phyloP scores from a whole-genome alignment of 2,888 invertebrate species.

The Agrotis exclamationis region DNA sequence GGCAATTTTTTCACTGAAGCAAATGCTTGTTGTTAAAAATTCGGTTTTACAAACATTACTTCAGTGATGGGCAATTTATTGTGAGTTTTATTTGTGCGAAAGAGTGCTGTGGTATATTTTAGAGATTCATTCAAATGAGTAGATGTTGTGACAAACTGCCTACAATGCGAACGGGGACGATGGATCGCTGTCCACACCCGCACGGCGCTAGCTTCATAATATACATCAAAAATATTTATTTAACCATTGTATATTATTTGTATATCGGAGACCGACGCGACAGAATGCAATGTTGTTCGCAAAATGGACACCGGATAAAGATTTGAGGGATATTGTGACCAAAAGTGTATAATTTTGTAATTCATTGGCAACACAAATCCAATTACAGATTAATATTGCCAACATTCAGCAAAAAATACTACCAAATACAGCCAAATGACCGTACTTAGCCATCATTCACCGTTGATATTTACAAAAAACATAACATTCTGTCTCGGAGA shows the following conservation, averaged over 20 bases:
- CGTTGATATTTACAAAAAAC: slow-evolving; percentile 64
- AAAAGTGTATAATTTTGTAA: slow-evolving; percentile 1
- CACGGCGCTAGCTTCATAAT: slow-evolving; percentile 61
- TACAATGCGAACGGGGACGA: slow-evolving; percentile 70
- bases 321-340: not conserved
- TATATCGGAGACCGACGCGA: slow-evolving; percentile 82
- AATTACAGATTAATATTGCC: slow-evolving; percentile 30
- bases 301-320: slow-evolving; percentile 30
- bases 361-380: slow-evolving; percentile 35
- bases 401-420: not conserved
- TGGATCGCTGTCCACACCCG: slow-evolving; percentile 56
- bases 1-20: slow-evolving; percentile 16
- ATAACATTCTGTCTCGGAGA: slow-evolving; percentile 75
- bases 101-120: slow-evolving; percentile 50
- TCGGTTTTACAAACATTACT: slow-evolving; percentile 32
- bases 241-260: slow-evolving; percentile 80
- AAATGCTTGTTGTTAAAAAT: slow-evolving; percentile 20
- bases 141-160: slow-evolving; percentile 77
- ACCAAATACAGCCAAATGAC: not conserved
- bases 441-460: not conserved
- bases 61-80: slow-evolving; percentile 28
- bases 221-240: slow-evolving; percentile 70
- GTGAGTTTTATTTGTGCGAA: slow-evolving; percentile 48
- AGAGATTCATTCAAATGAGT: slow-evolving; percentile 79
- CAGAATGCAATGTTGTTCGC: slow-evolving; percentile 77